These are phyloP conservation scores for Cephonodes hylas DNA, from an alignment of 2,888 invertebrate genomes.

Conservation along the genomic window DNA sequence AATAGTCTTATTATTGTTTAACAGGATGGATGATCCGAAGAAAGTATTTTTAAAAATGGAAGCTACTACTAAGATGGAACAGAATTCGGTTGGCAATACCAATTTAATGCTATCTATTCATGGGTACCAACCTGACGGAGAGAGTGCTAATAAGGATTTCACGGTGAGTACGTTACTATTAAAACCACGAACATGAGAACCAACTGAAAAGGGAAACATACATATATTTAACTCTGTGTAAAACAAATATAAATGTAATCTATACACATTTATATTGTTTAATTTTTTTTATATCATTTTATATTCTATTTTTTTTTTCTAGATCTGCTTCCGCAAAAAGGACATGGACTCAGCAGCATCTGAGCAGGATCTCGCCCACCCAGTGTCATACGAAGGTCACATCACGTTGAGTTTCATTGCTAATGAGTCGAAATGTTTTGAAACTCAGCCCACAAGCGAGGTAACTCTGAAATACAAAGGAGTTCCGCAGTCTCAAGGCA, in stretches of 20 bases:
- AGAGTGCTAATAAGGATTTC: constrained; percentile 48
- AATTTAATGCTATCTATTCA: constrained; percentile 46
- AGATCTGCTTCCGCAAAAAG: constrained; percentile 56
- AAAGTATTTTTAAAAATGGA: constrained; percentile 51
- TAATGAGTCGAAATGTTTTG: constrained; percentile 36
- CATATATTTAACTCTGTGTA: not conserved
- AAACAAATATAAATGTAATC: no score
- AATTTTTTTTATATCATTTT: no score
- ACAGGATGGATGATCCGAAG: constrained; percentile 45
- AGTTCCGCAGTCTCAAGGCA: constrained; percentile 36
- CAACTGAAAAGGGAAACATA: not conserved
- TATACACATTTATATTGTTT: no score
- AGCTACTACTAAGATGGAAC: constrained; percentile 42
- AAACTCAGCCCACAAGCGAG: constrained; percentile 38
- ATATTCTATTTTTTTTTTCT: no score
- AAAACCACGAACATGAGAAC: no score
- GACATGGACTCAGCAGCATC: constrained; percentile 46
- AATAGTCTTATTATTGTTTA: constrained; percentile 16
- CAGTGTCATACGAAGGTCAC: constrained; percentile 54
- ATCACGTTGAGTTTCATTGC: constrained; percentile 41
- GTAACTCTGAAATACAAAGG: constrained; percentile 52
- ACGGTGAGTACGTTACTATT: constrained; percentile 38
- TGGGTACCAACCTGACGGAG: constrained; percentile 43
- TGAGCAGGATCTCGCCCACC: constrained; percentile 53
- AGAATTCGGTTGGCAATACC: constrained; percentile 41